These are phyloP conservation scores for Camponotus pennsylvanicus DNA, from an alignment of 1,140 invertebrate species.

Conservation along the genomic window DNA sequence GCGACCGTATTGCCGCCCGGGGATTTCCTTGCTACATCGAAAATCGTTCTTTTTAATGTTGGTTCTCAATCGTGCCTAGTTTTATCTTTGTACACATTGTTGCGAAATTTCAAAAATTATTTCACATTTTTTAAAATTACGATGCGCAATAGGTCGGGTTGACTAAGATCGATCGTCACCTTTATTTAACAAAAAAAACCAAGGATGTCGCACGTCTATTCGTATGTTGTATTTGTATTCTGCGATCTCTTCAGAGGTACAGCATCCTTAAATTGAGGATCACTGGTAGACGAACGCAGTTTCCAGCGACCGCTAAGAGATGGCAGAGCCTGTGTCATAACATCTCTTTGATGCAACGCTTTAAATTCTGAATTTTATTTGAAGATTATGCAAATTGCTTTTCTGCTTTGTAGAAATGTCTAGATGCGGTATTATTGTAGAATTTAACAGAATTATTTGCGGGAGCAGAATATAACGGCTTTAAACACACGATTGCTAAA, in stretches of 20 bases:
- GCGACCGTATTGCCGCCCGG: constrained; percentile 72
- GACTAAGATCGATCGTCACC: neutral
- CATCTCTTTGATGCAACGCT: constrained; percentile 11
- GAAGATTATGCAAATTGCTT: constrained; percentile 57
- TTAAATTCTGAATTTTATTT: constrained; percentile 58
- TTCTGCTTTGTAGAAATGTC: constrained; percentile 31
- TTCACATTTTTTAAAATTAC: neutral
- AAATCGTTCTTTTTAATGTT: constrained; percentile 77
- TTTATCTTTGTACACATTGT: neutral
- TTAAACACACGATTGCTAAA: neutral
- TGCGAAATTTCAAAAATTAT: neutral
- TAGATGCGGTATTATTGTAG: constrained; percentile 4
- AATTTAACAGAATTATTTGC: constrained; percentile 8
- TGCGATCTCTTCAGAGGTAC: neutral
- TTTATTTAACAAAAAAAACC: neutral
- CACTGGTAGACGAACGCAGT: constrained; percentile 57
- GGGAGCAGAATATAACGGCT: neutral
- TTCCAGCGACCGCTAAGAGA: constrained; percentile 74
- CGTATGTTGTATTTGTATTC: neutral
- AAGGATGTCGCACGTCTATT: neutral
- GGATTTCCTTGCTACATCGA: constrained; percentile 79
- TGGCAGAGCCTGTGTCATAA: constrained; percentile 70
- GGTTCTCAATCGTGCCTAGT: constrained; percentile 34
- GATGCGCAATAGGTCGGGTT: neutral
- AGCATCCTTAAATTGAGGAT: constrained; percentile 66